phyloP scores from a whole-genome alignment of 2,888 invertebrate species.

The Eupithecia inturbata region DNA sequence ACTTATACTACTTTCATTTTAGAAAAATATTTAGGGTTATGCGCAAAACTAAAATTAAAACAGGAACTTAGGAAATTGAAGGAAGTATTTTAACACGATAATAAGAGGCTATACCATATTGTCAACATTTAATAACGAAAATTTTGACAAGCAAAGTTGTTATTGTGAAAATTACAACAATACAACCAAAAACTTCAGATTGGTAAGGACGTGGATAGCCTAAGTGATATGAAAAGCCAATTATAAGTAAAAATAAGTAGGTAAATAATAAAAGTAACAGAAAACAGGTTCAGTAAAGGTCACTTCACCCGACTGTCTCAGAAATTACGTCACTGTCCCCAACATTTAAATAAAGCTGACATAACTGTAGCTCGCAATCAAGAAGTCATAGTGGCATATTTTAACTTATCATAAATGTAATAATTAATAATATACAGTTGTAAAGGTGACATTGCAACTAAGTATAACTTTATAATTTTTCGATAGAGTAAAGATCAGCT shows the following conservation, averaged over 20 bases:
- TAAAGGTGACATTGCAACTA: slow-evolving; percentile 1
- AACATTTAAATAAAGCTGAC: slow-evolving; percentile 52
- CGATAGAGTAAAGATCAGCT: neutral
- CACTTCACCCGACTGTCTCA: slow-evolving; percentile 26
- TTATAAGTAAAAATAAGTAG: neutral
- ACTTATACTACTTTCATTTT: no score
- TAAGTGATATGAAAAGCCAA: neutral
- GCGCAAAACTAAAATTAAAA: no score
- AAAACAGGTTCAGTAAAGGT: slow-evolving; percentile 33
- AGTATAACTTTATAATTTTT: neutral
- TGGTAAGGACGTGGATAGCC: neutral
- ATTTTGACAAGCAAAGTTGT: no score
- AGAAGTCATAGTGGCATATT: neutral
- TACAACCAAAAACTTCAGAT: neutral
- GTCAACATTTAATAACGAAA: neutral
- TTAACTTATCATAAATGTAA: no score
- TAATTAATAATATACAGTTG: no score
- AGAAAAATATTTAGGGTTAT: no score
- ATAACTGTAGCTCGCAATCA: slow-evolving; percentile 51
- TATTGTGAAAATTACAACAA: neutral
- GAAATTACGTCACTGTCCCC: slow-evolving; percentile 48
- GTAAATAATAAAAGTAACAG: slow-evolving; percentile 20
- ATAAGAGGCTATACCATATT: no score
- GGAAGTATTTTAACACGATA: no score
- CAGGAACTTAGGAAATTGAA: no score